Base-by-base conservation (phyloP, 1,140 invertebrate genomes). In the Rhagoletis zephyria region DNA sequence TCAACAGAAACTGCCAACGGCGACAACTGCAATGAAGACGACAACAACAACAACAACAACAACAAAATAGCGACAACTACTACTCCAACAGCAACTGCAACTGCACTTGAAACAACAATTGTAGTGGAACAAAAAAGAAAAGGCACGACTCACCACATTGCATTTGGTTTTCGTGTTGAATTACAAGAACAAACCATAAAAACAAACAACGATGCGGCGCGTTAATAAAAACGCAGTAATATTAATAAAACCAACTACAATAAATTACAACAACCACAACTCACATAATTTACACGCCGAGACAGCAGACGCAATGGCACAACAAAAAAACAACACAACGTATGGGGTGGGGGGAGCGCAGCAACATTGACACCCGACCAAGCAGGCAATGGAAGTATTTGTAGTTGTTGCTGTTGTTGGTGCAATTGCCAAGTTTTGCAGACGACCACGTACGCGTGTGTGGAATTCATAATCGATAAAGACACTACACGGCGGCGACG, bases 1-100 rank as follows among this genome's bases (percentile, higher is more conserved):
- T 92, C 91, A 91, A 92, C 90, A 91, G 65, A 87, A 74, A 60
- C 59, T 87, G 86, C 85, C 63, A 64, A 63, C 59, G 56, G 45
- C 30, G 85, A 86, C 85, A 86, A 40, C 42, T 59, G 56, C 12
- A 40, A 40, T 60, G 77, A 87, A n/a, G 45, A 87, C 85, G 16
- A 81, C 16, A 81, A 81, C 48, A 81, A 81, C 7, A 81, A 81
- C 16, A 48, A 64, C 85, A n/a, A 81, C 3, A 19, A 42, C 3
- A 81, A n/a, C n/a, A n/a, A n/a, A n/a, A n/a, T n/a, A n/a, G n/a
- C n/a, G n/a, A n/a, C n/a, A n/a, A n/a, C n/a, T n/a, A n/a, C n/a
- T n/a, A n/a, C n/a, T n/a, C n/a, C n/a, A n/a, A n/a, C n/a, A n/a
- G n/a, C n/a, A n/a, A n/a, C n/a, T n/a, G n/a, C 74, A 56, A 81